Percentiles rank a stretch among this genome's conserved stretches.
Evolutionary conservation across 2,113 vertebrate genomes (phyloP).

Genomic region (Monopterus albus): DNA sequence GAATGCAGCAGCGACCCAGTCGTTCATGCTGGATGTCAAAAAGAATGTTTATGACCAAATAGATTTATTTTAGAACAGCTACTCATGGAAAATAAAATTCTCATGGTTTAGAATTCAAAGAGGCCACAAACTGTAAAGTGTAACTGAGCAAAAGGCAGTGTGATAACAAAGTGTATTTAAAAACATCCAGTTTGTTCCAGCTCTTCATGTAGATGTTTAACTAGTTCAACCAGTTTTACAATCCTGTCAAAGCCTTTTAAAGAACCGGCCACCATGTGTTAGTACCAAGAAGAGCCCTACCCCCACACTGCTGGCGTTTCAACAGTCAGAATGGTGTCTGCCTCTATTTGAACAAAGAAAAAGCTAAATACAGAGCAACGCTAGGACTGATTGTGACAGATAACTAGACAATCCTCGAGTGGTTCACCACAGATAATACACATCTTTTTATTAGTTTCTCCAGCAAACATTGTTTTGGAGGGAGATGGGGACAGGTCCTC

Average conservation of each 20-base stretch:
- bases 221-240: slow-evolving; percentile 38
- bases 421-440: too few relatives aligned
- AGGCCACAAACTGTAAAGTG: neutral
- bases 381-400: too few relatives aligned
- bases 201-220: neutral
- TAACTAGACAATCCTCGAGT: too few relatives aligned
- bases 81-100: too few relatives aligned
- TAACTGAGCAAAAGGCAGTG: neutral
- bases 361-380: neutral
- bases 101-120: too few relatives aligned
- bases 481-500: too few relatives aligned
- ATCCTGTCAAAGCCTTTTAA: rapidly evolving
- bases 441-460: too few relatives aligned
- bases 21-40: too few relatives aligned
- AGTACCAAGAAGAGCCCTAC: neutral
- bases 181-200: neutral
- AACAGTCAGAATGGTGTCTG: too few relatives aligned
- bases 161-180: neutral
- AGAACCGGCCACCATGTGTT: neutral
- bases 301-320: too few relatives aligned
- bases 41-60: neutral
- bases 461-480: too few relatives aligned
- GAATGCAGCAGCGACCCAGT: too few relatives aligned
- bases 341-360: neutral
- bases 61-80: neutral